Conservation (phyloP, 2,888 invertebrate species). For the Muschampia plurimacula region DNA sequence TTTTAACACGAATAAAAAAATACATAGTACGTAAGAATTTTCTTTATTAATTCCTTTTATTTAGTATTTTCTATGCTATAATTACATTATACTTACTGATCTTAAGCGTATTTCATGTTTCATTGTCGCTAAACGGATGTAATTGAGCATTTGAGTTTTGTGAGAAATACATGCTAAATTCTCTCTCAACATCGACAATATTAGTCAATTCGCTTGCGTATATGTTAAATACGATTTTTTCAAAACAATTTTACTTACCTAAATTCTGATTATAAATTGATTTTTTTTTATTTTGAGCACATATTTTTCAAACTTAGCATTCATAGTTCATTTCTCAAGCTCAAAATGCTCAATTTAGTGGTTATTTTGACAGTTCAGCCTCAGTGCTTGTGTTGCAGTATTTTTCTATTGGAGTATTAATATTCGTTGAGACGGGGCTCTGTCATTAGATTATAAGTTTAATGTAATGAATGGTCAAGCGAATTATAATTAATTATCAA, state of each 20-base stretch:
- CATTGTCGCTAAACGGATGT: conserved; percentile 9
- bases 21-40: conserved; percentile 50
- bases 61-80: conserved; percentile 46
- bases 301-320: conserved; percentile 16
- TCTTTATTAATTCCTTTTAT: conserved; percentile 51
- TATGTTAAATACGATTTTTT: too few relatives aligned
- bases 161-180: conserved; percentile 4
- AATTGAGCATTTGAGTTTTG: conserved; percentile 2
- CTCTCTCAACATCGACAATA: background rate
- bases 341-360: conserved; percentile 25
- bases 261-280: too few relatives aligned
- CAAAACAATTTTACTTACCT: too few relatives aligned
- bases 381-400: conserved; percentile 51
- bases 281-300: background rate
- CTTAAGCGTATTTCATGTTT: conserved; percentile 19
- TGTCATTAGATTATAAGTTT: conserved; percentile 58
- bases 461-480: conserved; percentile 64
- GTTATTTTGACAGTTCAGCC: conserved; percentile 36
- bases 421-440: conserved; percentile 50
- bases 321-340: conserved; percentile 31
- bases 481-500: conserved; percentile 51
- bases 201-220: background rate
- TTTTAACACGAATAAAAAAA: conserved; percentile 39
- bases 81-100: conserved; percentile 33
- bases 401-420: conserved; percentile 53